Evolutionary conservation across 2,888 invertebrate species (phyloP).

Genomic region (Prosapia bicincta): DNA sequence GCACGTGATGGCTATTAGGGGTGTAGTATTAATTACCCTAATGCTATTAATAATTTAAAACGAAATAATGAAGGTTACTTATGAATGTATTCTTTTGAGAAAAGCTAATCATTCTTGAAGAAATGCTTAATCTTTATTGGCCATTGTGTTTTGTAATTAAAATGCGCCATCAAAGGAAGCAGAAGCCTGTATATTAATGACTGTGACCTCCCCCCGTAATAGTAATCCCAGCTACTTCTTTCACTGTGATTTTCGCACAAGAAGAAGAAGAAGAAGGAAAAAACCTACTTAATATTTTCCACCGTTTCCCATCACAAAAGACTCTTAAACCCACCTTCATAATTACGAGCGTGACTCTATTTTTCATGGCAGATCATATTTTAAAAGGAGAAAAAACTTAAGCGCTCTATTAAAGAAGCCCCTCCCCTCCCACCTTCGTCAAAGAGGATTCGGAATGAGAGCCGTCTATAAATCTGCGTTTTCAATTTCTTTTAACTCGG

Average conservation of each 20-base stretch:
- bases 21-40: neutral
- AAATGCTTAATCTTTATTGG: constrained; percentile 27
- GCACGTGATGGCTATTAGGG: neutral
- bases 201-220: constrained; percentile 19
- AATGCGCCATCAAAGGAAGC: constrained; percentile 15
- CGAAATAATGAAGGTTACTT: constrained; percentile 9
- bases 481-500: neutral
- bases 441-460: neutral
- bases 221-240: constrained; percentile 30
- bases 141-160: constrained; percentile 24
- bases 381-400: constrained; percentile 31
- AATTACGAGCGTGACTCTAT: constrained; percentile 39
- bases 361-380: constrained; percentile 39
- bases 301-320: constrained; percentile 37
- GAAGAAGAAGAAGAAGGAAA: constrained; percentile 9
- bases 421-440: constrained; percentile 7
- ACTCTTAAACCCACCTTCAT: constrained; percentile 32
- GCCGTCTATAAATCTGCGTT: neutral
- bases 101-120: neutral
- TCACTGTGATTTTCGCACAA: constrained; percentile 11
- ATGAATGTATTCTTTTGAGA: neutral
- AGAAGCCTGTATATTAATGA: constrained; percentile 24
- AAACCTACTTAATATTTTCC: constrained; percentile 37
- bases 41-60: constrained; percentile 14
- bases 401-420: constrained; percentile 29